These are phyloP conservation scores for Eptesicus fuscus DNA, from an alignment of 2,113 vertebrate species.

Conservation along the genomic window DNA sequence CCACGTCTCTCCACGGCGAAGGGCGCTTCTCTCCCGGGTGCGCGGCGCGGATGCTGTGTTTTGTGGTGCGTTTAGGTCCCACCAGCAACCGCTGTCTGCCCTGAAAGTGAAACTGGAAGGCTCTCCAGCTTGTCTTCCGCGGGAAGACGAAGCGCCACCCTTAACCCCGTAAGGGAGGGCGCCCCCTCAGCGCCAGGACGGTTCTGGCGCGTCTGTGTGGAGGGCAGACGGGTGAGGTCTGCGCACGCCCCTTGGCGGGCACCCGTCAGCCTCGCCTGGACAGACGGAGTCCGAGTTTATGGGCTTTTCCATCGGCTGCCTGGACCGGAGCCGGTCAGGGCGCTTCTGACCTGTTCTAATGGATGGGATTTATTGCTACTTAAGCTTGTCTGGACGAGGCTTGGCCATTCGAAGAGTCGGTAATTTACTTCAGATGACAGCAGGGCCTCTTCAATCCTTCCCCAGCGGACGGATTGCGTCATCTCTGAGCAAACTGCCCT, in stretches of 20 bases:
- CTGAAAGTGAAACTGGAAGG: conserved; percentile 46
- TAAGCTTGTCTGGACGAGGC: conserved; percentile 35
- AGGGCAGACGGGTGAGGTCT: not conserved
- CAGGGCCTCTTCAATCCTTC: conserved; percentile 44
- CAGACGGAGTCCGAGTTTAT: not conserved
- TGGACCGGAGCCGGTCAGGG: not conserved
- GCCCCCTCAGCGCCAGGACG: no score
- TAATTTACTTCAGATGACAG: conserved; percentile 52
- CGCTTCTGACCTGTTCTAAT: conserved; percentile 30
- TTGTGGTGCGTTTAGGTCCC: conserved; percentile 12
- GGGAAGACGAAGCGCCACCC: not conserved
- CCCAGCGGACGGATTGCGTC: not conserved
- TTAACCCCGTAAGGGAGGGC: not conserved
- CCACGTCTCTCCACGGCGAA: no score
- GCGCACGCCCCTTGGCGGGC: not conserved
- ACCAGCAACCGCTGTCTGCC: conserved; percentile 62
- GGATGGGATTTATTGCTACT: conserved; percentile 57
- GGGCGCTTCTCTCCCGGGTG: no score
- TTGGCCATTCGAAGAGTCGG: conserved; percentile 26
- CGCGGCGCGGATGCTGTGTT: conserved; percentile 10
- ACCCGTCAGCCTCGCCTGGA: not conserved
- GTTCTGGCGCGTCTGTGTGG: not conserved
- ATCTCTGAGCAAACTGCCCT: not conserved
- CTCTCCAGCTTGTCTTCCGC: not conserved
- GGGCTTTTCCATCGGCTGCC: not conserved